phyloP scores from a whole-genome alignment of 1,140 invertebrate genomes.

The Myzus persicae region DNA sequence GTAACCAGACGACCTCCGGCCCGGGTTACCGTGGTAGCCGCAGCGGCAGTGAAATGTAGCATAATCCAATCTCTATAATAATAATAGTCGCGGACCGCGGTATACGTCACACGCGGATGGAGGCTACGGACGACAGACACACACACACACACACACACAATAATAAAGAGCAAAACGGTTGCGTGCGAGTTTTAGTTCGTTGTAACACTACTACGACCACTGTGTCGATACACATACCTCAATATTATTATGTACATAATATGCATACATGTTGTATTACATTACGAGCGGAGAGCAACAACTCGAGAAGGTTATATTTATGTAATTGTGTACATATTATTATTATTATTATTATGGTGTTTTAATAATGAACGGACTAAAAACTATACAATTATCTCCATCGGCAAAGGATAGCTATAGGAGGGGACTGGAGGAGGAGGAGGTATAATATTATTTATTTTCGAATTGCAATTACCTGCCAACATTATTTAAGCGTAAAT shows the following conservation, averaged over 20 bases:
- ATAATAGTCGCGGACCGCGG: not conserved
- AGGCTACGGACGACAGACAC: too few species aligned
- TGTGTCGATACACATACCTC: not conserved
- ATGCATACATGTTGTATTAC: not conserved
- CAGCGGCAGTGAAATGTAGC: not conserved
- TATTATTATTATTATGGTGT: not conserved
- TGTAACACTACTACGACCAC: not conserved
- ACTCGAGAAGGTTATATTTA: not conserved
- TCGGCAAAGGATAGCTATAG: too few species aligned
- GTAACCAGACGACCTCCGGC: conserved; percentile 1
- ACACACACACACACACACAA: too few species aligned
- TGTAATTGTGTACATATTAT: not conserved
- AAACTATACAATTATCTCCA: not conserved
- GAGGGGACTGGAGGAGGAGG: too few species aligned
- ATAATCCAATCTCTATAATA: not conserved
- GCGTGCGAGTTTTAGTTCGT: not conserved
- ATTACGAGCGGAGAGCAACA: not conserved
- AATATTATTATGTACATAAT: not conserved
- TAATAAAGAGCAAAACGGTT: not conserved
- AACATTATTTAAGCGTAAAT: not conserved
- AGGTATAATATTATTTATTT: too few species aligned
- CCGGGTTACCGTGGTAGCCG: not conserved
- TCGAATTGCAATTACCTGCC: not conserved
- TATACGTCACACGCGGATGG: not conserved
- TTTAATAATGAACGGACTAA: not conserved